These are phyloP conservation scores for Acestrorhynchus altus DNA, from an alignment of 2,797 vertebrate species.

Conservation along the genomic window DNA sequence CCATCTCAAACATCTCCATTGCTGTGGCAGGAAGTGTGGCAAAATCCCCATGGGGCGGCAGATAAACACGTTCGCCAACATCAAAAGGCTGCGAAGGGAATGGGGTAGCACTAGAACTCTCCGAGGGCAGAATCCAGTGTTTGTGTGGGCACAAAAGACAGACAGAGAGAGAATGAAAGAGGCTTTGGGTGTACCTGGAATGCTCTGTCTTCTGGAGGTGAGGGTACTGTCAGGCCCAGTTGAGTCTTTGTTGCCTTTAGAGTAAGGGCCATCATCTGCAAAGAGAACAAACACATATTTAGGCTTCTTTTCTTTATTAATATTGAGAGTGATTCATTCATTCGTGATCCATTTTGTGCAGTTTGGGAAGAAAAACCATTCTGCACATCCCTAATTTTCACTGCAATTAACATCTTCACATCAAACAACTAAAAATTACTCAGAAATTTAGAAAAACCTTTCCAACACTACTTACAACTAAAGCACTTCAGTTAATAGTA, in stretches of 20 bases:
- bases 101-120: not conserved
- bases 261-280: slow-evolving; percentile 93
- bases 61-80: slow-evolving; percentile 41
- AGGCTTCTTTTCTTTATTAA: too few species aligned
- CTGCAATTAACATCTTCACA: too few species aligned
- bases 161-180: not conserved
- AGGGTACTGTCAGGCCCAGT: slow-evolving; percentile 82
- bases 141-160: slow-evolving; percentile 18
- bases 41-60: slow-evolving; percentile 17
- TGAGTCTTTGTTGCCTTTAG: slow-evolving; percentile 88
- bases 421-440: too few species aligned
- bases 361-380: too few species aligned
- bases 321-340: too few species aligned
- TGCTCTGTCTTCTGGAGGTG: slow-evolving; percentile 90
- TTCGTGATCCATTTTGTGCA: too few species aligned
- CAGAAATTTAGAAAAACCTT: too few species aligned
- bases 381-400: too few species aligned
- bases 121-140: not conserved
- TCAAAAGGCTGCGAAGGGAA: slow-evolving; percentile 38
- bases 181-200: slow-evolving; percentile 84
- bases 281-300: slow-evolving; percentile 2
- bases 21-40: slow-evolving; percentile 38
- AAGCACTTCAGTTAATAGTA: too few species aligned
- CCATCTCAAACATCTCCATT: slow-evolving; percentile 32
- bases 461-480: too few species aligned